These are phyloP conservation scores for Chaitophorus viminalis DNA, from an alignment of 2,888 invertebrate genomes.

Conservation along the genomic window DNA sequence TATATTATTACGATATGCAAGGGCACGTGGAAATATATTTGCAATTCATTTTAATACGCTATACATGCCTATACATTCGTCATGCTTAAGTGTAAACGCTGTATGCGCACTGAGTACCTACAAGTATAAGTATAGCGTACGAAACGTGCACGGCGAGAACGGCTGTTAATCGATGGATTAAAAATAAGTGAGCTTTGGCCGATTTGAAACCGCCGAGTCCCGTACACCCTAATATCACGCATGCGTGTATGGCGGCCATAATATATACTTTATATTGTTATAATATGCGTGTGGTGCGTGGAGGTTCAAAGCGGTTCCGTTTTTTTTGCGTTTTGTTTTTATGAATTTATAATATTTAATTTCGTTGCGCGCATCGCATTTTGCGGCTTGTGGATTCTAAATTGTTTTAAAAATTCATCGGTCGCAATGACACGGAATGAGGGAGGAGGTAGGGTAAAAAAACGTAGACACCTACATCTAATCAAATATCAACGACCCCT, in stretches of 20 bases:
- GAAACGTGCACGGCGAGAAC: too few species aligned
- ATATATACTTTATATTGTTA: neutral
- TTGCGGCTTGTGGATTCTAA: neutral
- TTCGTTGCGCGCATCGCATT: neutral
- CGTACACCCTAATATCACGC: neutral
- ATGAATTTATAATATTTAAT: conserved; percentile 48
- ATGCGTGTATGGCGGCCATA: neutral
- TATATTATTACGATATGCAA: neutral
- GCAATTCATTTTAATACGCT: too few species aligned
- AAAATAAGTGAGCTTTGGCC: neutral
- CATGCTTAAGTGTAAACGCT: too few species aligned
- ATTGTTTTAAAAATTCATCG: conserved; percentile 28
- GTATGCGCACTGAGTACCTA: too few species aligned
- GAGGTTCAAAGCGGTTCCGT: neutral
- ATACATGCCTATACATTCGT: too few species aligned
- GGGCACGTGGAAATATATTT: too few species aligned
- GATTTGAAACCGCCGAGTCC: neutral
- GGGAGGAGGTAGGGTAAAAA: too few species aligned
- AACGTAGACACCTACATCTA: neutral
- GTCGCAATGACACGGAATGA: neutral
- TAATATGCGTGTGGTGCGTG: neutral
- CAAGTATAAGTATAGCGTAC: too few species aligned
- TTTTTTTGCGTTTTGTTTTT: neutral
- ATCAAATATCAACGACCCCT: neutral
- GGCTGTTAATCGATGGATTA: neutral